Conservation (phyloP, 2,888 invertebrate species). For the Lampropteryx suffumata region DNA sequence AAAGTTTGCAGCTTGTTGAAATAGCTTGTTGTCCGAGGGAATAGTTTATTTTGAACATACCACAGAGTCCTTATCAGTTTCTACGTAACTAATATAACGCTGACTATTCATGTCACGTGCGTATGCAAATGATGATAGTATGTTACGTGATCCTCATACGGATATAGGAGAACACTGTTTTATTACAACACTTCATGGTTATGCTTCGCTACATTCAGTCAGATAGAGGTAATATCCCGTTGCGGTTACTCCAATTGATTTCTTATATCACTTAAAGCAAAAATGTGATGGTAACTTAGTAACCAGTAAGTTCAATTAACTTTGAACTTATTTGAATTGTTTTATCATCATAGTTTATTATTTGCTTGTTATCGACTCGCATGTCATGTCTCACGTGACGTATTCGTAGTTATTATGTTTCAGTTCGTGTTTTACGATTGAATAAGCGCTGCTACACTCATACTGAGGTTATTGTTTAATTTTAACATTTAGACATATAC, state of each 20-base stretch:
- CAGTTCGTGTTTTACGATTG: slow-evolving; percentile 40
- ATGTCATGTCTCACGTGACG: slow-evolving; percentile 34
- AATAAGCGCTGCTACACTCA: slow-evolving; percentile 20
- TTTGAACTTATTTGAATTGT: slow-evolving; percentile 34
- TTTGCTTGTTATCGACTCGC: slow-evolving; percentile 38
- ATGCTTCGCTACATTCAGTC: slow-evolving; percentile 33
- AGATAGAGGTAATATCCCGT: too few species aligned
- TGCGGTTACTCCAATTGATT: too few species aligned
- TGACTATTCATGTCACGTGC: slow-evolving; percentile 58
- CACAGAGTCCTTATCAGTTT: slow-evolving; percentile 4
- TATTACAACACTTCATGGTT: slow-evolving; percentile 39
- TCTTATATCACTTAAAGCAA: too few species aligned
- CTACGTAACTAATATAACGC: slow-evolving; percentile 6
- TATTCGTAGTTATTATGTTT: slow-evolving; percentile 39
- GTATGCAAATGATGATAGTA: slow-evolving; percentile 55
- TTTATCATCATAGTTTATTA: slow-evolving; percentile 40
- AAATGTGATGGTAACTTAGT: too few species aligned
- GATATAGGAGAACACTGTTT: slow-evolving; percentile 39
- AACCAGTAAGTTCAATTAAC: slow-evolving; percentile 20
- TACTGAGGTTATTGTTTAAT: too few species aligned
- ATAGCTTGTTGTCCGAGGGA: slow-evolving; percentile 21
- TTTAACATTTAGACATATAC: too few species aligned
- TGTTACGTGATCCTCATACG: slow-evolving; percentile 57
- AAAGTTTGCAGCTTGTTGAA: slow-evolving; percentile 12
- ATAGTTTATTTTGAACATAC: slow-evolving; percentile 29